Evolutionary conservation across 2,113 vertebrate species (phyloP).

Genomic region (Scophthalmus maximus): DNA sequence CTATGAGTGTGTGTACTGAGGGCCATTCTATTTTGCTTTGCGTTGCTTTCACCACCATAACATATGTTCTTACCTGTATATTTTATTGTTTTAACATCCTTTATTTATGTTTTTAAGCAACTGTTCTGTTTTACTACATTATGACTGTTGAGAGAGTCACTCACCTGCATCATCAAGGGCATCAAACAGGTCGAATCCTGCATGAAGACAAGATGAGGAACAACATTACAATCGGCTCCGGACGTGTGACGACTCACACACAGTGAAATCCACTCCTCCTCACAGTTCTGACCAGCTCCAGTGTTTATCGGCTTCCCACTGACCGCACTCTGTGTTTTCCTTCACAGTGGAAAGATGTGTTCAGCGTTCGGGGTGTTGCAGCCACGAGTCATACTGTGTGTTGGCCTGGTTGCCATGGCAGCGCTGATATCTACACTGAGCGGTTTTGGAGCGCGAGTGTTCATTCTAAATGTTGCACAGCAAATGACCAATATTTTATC

Average conservation of each 20-base stretch:
- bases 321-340: neutral
- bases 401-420: constrained; percentile 30
- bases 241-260: neutral
- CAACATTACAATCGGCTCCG: neutral
- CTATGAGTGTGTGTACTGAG: too few species aligned
- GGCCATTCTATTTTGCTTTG: too few species aligned
- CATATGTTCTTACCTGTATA: too few species aligned
- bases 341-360: constrained; percentile 4
- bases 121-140: neutral
- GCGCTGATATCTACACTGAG: neutral
- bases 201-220: constrained; percentile 4
- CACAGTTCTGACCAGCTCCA: neutral
- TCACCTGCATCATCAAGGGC: neutral
- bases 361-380: neutral
- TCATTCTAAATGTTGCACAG: too few species aligned
- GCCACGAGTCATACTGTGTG: neutral
- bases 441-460: too few species aligned
- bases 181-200: neutral
- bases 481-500: too few species aligned
- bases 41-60: too few species aligned
- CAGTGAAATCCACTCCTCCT: too few species aligned
- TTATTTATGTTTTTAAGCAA: too few species aligned
- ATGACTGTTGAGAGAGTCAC: neutral
- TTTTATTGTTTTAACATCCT: too few species aligned
- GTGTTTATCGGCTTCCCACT: neutral